These are phyloP conservation scores for Columba janthina DNA, from an alignment of 2,113 vertebrate species.

Conservation along the genomic window DNA sequence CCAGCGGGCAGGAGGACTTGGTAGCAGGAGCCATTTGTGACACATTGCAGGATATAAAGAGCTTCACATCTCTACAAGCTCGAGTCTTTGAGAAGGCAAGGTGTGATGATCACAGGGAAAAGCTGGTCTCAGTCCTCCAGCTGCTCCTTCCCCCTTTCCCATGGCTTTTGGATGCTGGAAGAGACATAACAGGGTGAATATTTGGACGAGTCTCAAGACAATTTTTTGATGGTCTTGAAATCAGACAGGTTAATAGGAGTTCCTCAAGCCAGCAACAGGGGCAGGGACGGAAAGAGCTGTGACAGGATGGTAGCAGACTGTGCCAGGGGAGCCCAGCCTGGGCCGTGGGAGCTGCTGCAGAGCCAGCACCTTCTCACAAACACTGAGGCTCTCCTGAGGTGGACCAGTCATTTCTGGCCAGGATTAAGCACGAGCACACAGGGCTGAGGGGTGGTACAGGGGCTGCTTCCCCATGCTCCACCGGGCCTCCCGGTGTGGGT, in stretches of 20 bases:
- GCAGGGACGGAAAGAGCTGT: not conserved
- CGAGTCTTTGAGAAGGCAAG: fast-evolving
- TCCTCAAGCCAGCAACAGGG: not conserved
- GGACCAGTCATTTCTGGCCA: not conserved
- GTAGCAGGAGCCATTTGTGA: not conserved
- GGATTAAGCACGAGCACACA: fast-evolving
- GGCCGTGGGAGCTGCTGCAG: not conserved
- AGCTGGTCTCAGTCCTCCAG: not conserved
- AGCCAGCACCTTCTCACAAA: not conserved
- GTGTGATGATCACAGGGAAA: not conserved
- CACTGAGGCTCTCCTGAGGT: not conserved
- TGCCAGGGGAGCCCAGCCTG: not conserved
- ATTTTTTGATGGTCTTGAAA: not conserved
- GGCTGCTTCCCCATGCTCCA: fast-evolving
- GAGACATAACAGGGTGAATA: not conserved
- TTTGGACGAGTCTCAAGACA: not conserved
- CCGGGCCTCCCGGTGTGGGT: not conserved
- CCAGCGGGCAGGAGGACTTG: not conserved
- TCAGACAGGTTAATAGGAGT: not conserved
- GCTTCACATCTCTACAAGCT: not conserved
- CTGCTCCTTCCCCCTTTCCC: not conserved
- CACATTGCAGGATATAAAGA: fast-evolving
- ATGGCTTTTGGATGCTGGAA: not conserved
- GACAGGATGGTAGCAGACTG: not conserved
- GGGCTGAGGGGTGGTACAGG: fast-evolving